Base-by-base conservation (phyloP, 1,140 invertebrate species). In the Wiebesia pumilae region DNA sequence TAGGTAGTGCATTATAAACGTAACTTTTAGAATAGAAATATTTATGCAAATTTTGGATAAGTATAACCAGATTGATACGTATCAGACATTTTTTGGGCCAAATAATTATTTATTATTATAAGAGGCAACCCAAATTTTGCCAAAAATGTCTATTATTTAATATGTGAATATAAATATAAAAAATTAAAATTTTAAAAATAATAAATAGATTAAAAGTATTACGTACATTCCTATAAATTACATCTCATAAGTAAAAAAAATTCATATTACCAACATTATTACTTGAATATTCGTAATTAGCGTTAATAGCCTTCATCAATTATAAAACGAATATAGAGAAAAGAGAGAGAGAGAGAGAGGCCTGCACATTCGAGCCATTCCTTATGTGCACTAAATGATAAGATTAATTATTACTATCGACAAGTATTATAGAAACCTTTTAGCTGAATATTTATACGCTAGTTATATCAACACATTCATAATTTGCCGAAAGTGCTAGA, bases 271-370 rank as follows among this genome's bases (percentile, higher is more conserved):
- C 40, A 71, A 71, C 30, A 0, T 3, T 33, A 71, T 71, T 71
- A 62, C 35, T 65, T 4, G 19, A 38, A 62, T 54, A 81, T 65
- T 40, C 12, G 67, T 54, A 82, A 82, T 83, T 83, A 83, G 51
- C 35, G 51, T 51, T 83, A 83, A 83, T 58, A 62, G 16, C 21
- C 35, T 16, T 62, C 82, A 38, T 83, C 24, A 83, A 83, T 83
- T 83, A 83, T 83, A 40, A 51, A 83, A 54, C 51, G n/a, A 79
- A 35, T 47, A 33, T 65, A 81, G 65, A 33, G 40, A 78, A 81
- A 65, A 33, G 40, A 81, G 65, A 33, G 40, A 78, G 65, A 65
- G 14, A 81, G 30, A 35, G 58, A 81, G 19, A 40, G 58, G 47
- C 33, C 30, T 30, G 16, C 33, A 30, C 19, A 30, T n/a, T 14